Evolutionary conservation across 30 jellyfish, hydroid and myxozoan species (phyloP).

Genomic region (Chironex yamaguchii): DNA sequence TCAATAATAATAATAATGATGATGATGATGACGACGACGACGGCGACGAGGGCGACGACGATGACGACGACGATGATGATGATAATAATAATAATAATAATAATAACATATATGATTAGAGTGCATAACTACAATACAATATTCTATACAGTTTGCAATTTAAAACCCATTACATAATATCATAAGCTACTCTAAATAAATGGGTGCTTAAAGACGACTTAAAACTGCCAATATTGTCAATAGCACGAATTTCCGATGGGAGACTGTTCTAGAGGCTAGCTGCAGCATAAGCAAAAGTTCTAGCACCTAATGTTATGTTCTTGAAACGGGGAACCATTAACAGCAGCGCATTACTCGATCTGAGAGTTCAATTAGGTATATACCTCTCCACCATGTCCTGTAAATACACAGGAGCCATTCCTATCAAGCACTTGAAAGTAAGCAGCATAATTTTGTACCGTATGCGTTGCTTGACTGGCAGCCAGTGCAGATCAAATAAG

Average conservation of each 20-base stretch:
- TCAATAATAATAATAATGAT: too few relatives aligned
- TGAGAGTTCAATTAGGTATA: constrained; percentile 47
- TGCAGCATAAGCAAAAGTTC: constrained; percentile 64
- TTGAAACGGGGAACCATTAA: constrained; percentile 48
- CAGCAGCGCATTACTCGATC: constrained; percentile 69
- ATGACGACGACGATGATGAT: too few relatives aligned
- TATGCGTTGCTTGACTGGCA: too few relatives aligned
- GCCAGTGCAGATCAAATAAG: too few relatives aligned
- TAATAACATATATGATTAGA: background rate
- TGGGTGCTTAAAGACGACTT: constrained; percentile 46
- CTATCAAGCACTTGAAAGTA: too few relatives aligned
- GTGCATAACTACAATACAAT: background rate
- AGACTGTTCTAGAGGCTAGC: constrained; percentile 54
- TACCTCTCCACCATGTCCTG: constrained; percentile 56
- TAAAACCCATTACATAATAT: constrained; percentile 16
- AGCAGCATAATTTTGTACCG: too few relatives aligned
- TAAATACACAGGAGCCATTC: too few relatives aligned
- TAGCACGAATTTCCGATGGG: constrained; percentile 36
- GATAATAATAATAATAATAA: too few relatives aligned
- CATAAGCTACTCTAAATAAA: constrained; percentile 42
- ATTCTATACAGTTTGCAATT: too few relatives aligned
- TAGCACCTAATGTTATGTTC: constrained; percentile 63
- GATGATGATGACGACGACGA: too few relatives aligned
- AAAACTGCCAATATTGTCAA: constrained; percentile 42
- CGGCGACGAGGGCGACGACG: too few relatives aligned